These are phyloP conservation scores for Centropristis striata DNA, from an alignment of 2,113 vertebrate species.

Conservation along the genomic window DNA sequence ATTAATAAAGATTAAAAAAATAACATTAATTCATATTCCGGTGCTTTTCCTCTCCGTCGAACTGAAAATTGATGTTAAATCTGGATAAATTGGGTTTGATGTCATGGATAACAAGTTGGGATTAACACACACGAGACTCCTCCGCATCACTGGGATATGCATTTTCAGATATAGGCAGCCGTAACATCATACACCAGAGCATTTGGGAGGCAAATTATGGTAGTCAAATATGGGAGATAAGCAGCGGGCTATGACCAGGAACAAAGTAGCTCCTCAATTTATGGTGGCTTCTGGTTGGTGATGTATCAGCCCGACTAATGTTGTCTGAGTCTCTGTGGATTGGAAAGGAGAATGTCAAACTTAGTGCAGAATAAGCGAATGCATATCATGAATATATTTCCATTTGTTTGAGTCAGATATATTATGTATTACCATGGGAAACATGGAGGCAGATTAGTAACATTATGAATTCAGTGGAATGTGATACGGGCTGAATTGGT, in stretches of 20 bases:
- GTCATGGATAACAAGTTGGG: constrained; percentile 77
- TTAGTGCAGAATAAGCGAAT: constrained; percentile 60
- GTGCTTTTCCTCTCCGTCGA: constrained; percentile 75
- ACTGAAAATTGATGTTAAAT: constrained; percentile 75
- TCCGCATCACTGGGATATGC: constrained; percentile 48
- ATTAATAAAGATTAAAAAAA: constrained; percentile 58
- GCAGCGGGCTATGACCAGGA: constrained; percentile 66
- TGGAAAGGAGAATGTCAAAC: constrained; percentile 52
- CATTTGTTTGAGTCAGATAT: constrained; percentile 62
- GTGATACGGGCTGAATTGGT: constrained; percentile 22
- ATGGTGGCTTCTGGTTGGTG: constrained; percentile 27
- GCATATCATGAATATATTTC: constrained; percentile 71
- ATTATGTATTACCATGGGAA: constrained; percentile 54
- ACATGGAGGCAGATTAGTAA: constrained; percentile 50
- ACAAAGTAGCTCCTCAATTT: constrained; percentile 53
- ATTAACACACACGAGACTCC: constrained; percentile 64
- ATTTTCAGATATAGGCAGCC: constrained; percentile 53
- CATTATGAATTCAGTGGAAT: constrained; percentile 39
- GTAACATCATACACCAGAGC: constrained; percentile 38
- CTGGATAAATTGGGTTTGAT: constrained; percentile 80
- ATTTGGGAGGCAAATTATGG: constrained; percentile 75
- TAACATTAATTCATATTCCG: constrained; percentile 59
- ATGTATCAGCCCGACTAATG: constrained; percentile 43
- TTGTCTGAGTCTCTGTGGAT: constrained; percentile 43
- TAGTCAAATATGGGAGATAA: constrained; percentile 72